Evolutionary conservation across 2,113 vertebrate species (phyloP), one percentile per base, ranked within the genome.

Genomic region (Aegotheles bennettii): DNA sequence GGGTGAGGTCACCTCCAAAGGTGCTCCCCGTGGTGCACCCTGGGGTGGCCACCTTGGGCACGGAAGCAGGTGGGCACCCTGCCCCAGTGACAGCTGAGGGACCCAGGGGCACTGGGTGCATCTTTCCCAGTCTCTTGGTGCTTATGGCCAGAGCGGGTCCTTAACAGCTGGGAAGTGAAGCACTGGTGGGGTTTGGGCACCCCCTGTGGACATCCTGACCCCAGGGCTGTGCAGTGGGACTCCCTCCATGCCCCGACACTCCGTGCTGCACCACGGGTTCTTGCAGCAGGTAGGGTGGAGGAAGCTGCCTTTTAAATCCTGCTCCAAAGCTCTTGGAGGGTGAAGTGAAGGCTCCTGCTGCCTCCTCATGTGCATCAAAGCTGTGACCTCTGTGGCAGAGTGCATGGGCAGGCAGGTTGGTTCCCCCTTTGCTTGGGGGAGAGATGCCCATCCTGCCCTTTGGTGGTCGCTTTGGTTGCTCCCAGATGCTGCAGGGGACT

Each of bases 1-100:
- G 61, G 25, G 6, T 7, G 64, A 64, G 24, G 33, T 35, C 8
- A 0, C 17, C 69, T 81, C 42, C 36, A 1, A 16, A 56, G 29
- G 29, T 3, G 10, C 42, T 42, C 42, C 42, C 47, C n/a, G n/a
- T n/a, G n/a, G n/a, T 10, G 36, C 63, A 8, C 40, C 60, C 16
- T 4, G 42, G 60, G 47, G 31, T n/a, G 15, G 31, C 42, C 60
- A 9, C 20, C 26, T 10, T 6, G 1, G 2, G 16, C 1, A 10
- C 35, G 18, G 64, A 4, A 35, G 56, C 63, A n/a, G n/a, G 40
- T 4, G 31, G 47, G 56, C 17, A 40, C 63, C 42, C 56, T 50
- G 67, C 17, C 35, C 75, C 9, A 0, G 36, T 10, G 24, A 11
- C 5, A 6, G n/a, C 54, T 5, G 33, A 24, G 61, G 54, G 4